Base-by-base conservation (phyloP, 2,113 vertebrate species). In the Bambusicola thoracicus region DNA sequence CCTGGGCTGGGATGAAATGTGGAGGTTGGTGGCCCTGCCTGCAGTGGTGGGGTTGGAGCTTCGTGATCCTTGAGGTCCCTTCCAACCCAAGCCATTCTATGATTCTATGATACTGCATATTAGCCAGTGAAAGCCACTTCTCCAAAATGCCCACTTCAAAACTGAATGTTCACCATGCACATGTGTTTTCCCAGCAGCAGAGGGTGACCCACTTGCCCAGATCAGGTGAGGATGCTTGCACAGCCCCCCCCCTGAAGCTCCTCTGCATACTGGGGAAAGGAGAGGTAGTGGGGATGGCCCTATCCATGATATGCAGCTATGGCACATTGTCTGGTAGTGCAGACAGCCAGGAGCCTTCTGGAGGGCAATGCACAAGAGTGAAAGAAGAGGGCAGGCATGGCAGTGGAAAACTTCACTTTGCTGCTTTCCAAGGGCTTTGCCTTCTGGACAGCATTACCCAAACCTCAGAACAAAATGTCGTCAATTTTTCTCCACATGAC, bases 171-270 rank as follows among this genome's bases (percentile, higher is more conserved):
- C 38, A 30, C 38, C n/a, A 24, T 12, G 5, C 9, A 27, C 2
- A 24, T 36, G 13, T 38, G 21, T 10, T 2, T 51, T 32, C 81
- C 43, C 49, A 73, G 32, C 0, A 0, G 43, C 9, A 51, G 49
- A 27, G 36, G 30, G 11, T 0, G 2, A n/a, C 19, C 55, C 30
- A 3, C 1, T 38, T 62, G 8, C 41, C 36, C n/a, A 0, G 1
- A 4, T 8, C 46, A 16, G 4, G 29, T 38, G 11, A 38, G 27
- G 29, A 41, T 11, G 29, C 44, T 44, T 21, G 25, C 30, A 24
- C 43, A 58, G 7, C 29, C 14, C 72, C 30, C 30, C 10, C 49
- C 34, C 48, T 36, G 11, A 17, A 6, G 8, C 38, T 34, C 51
- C 12, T 38, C 51, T 25, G 32, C 3, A 3, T 13, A 5, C 7